Evolutionary conservation across 1,140 invertebrate species (phyloP), one percentile per base, ranked within the genome.

Genomic region (Melitaea cinxia): DNA sequence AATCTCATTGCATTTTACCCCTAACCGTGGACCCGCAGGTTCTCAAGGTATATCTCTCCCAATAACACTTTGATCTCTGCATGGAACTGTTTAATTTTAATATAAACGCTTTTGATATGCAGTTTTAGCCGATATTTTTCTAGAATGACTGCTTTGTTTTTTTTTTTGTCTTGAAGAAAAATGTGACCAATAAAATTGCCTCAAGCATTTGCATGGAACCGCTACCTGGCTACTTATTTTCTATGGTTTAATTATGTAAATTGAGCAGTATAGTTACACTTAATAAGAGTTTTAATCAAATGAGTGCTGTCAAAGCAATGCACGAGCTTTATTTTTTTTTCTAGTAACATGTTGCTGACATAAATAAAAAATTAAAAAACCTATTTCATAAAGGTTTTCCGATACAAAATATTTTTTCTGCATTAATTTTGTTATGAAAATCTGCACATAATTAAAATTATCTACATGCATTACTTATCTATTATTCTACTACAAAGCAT

Each of bases 31-130:
- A 92, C 89, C 82, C 70, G 80, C 92, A 95, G 94, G 94, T 95
- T 92, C 94, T 95, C 92, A 95, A 95, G 94, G 94, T 95, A 95
- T 83, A 88, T 83, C 69, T 93, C 71, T 89, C 89, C 88, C 89
- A 85, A 84, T 89, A 85, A 84, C 74, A 85, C 80, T 81, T 75
- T 82, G 77, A 83, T 64, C 83, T 90, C 80, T 86, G 88, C 86
- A 89, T 91, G 86, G 37, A 47, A 45, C 59, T 53, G 65, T 61
- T 53, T 39, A 63, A 14, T 33, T 47, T 63, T 58, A 39, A 53
- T 54, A 57, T 56, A 50, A 67, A 53, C 42, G 65, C 65, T 67
- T 67, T 67, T 61, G 45, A 67, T 61, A 67, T 61, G 65, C 58
- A 61, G 39, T 58, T 58, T 65, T 57, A 50, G 21, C 52, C 57